Evolutionary conservation across 1,140 invertebrate species (phyloP).

Genomic region (Carposina sasakii): DNA sequence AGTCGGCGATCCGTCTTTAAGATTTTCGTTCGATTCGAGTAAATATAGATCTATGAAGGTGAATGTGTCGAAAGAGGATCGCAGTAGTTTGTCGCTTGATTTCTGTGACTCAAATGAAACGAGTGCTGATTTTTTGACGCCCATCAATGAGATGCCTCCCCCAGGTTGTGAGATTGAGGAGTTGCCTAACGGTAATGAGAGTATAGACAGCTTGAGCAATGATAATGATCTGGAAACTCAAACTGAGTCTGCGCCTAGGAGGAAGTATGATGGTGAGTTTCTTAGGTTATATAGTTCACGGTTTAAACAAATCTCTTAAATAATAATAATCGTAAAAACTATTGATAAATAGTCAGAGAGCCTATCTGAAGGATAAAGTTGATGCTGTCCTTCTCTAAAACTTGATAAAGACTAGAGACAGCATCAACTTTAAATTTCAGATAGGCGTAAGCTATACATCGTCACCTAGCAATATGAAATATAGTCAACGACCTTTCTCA

Average conservation of each 20-base stretch:
- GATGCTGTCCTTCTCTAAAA: too few species aligned
- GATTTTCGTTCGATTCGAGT: conserved; percentile 59
- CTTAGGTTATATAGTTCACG: too few species aligned
- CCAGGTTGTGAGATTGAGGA: conserved; percentile 63
- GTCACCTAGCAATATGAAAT: too few species aligned
- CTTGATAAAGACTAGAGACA: too few species aligned
- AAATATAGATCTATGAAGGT: conserved; percentile 53
- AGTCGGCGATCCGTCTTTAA: conserved; percentile 53
- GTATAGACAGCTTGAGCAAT: conserved; percentile 57
- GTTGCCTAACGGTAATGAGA: conserved; percentile 57
- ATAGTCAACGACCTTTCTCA: too few species aligned
- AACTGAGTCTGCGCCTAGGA: conserved; percentile 57
- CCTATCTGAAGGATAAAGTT: too few species aligned
- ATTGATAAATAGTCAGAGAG: too few species aligned
- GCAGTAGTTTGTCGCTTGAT: conserved; percentile 62
- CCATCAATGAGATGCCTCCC: conserved; percentile 69
- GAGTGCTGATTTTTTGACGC: conserved; percentile 68
- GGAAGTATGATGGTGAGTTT: conserved; percentile 44
- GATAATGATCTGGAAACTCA: conserved; percentile 62
- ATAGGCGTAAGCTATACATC: too few species aligned
- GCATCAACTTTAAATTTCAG: too few species aligned
- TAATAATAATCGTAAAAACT: too few species aligned
- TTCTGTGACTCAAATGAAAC: conserved; percentile 70
- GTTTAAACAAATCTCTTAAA: too few species aligned
- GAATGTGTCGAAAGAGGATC: conserved; percentile 50